Evolutionary conservation across 2,113 vertebrate species (phyloP).

Genomic region (Eudyptes chrysolophus): DNA sequence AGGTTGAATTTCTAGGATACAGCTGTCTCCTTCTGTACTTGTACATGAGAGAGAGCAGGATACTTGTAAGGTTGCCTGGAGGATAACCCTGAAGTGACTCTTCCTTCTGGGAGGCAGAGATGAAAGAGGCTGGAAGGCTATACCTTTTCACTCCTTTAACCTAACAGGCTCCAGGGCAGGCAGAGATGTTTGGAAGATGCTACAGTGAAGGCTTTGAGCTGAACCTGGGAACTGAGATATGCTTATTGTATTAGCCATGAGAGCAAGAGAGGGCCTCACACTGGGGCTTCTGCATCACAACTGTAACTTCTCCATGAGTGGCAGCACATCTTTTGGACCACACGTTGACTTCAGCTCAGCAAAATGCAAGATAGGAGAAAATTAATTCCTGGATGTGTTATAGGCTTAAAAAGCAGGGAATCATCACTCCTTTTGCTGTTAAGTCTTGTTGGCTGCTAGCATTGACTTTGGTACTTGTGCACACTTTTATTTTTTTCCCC

Average conservation of each 20-base stretch:
- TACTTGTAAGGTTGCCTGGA: background rate
- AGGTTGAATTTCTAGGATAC: background rate
- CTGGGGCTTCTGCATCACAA: background rate
- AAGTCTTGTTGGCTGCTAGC: background rate
- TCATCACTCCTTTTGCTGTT: background rate
- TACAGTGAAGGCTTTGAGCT: background rate
- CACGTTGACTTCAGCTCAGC: background rate
- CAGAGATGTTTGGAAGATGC: background rate
- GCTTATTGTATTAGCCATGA: background rate
- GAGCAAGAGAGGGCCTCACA: background rate
- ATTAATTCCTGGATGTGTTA: background rate
- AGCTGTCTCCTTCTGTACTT: background rate
- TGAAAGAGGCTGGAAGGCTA: background rate
- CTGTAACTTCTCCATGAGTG: background rate
- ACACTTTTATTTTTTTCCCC: background rate
- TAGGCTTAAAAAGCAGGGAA: background rate
- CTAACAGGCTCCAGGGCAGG: background rate
- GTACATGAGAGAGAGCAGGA: background rate
- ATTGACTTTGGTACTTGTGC: background rate
- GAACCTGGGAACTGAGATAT: background rate
- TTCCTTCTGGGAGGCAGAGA: background rate
- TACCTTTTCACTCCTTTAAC: background rate
- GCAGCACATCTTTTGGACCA: background rate
- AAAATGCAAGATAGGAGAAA: background rate
- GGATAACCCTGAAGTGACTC: background rate